Base-by-base conservation (phyloP, 2,797 vertebrate species). In the Chaetophractus vellerosus region DNA sequence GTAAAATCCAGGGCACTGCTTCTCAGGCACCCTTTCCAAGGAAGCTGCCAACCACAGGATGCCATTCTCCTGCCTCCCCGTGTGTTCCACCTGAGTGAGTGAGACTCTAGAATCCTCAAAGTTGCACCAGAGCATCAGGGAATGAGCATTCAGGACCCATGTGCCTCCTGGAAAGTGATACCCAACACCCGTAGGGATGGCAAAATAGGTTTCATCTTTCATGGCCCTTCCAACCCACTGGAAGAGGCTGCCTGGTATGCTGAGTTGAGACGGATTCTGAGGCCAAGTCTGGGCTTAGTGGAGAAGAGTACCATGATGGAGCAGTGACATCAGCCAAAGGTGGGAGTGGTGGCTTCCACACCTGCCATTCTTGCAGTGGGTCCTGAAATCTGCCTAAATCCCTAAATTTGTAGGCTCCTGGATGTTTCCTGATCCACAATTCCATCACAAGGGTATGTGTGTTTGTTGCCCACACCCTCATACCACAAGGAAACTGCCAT, bases 81-180 rank as follows among this genome's bases (percentile, higher is more conserved):
- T 9, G 0, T 52, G 5, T 16, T 95, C 80, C 11, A 4, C 23
- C 21, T 0, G 0, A 55, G 66, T 89, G 7, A n/a, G 55, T n/a
- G 83, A 95, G 88, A 93, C 10, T 45, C 75, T 55, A 5, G 38
- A 5, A 50, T 84, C 68, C 79, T 94, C 36, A 33, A 71, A 66
- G 33, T 8, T 10, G 21, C 1, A 31, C 23, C 7, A 45, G 2
- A 68, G 31, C 26, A 28, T 88, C 57, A 78, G 55, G 74, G 50
- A 59, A 76, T 21, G 28, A 71, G 48, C 38, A 69, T 16, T 19
- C 26, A 48, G 26, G 28, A 41, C 36, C 86, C 24, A 52, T 23
- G 24, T 6, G 9, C 31, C 38, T 57, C 19, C 15, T 21, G 71
- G 57, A 84, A 69, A 92, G 33, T 55, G 74, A 66, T 19, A 69